Evolutionary conservation across 2,797 vertebrate species (phyloP).

Genomic region (Sebastes matsubarae): DNA sequence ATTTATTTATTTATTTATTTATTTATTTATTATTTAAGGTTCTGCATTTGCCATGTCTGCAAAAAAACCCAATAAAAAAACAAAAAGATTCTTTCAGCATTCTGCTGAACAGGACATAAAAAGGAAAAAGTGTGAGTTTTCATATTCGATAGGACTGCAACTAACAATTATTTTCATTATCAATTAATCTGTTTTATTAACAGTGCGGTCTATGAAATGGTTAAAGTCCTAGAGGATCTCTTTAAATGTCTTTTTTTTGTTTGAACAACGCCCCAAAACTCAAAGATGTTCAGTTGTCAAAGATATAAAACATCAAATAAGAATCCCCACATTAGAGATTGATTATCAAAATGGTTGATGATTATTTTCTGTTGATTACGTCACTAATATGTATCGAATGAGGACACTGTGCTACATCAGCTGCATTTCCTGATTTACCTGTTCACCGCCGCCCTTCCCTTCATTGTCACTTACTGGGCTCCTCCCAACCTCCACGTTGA

Average conservation of each 20-base stretch:
- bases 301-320: not conserved
- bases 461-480: constrained; percentile 1
- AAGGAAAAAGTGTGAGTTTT: too few relatives aligned
- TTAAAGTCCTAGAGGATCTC: not conserved
- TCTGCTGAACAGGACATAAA: too few relatives aligned
- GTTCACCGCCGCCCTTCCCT: not conserved
- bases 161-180: too few relatives aligned
- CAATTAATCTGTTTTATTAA: too few relatives aligned
- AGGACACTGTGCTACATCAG: rapidly evolving
- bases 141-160: too few relatives aligned
- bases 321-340: too few relatives aligned
- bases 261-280: not conserved
- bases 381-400: not conserved
- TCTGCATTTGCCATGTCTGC: too few relatives aligned
- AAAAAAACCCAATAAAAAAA: too few relatives aligned
- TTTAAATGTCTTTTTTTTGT: not conserved
- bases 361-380: not conserved
- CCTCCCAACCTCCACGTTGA: constrained; percentile 56
- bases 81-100: too few relatives aligned
- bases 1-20: not conserved
- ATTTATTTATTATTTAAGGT: too few relatives aligned
- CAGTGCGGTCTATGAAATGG: too few relatives aligned
- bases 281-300: not conserved
- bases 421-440: constrained; percentile 57
- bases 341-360: not conserved